Percentiles rank a stretch among this genome's conserved stretches.
Conservation (phyloP, 2,113 vertebrate species). For the Podiceps cristatus region DNA sequence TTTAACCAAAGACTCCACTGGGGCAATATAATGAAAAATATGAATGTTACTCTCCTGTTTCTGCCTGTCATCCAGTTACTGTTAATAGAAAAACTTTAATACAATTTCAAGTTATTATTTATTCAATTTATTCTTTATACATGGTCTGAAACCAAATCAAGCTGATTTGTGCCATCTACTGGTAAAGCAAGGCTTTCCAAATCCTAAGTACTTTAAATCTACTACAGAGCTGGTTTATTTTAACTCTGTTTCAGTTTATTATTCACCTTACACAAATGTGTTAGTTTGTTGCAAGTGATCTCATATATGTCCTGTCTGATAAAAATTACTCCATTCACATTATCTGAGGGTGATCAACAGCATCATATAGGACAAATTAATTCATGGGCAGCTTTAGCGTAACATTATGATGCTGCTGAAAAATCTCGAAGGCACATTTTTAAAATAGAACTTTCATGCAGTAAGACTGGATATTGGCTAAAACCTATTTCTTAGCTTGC, state of each 20-base stretch:
- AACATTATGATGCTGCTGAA: neutral
- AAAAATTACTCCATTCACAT: neutral
- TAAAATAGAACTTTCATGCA: neutral
- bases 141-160: conserved; percentile 7
- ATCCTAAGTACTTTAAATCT: neutral
- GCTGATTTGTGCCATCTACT: conserved; percentile 64
- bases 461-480: neutral
- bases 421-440: neutral
- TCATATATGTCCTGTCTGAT: neutral
- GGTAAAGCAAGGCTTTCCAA: conserved; percentile 22
- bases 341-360: neutral
- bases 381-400: neutral
- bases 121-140: neutral
- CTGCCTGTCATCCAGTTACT: neutral
- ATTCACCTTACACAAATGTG: neutral
- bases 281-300: neutral
- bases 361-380: neutral
- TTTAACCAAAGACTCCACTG: neutral
- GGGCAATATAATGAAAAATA: neutral
- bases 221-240: neutral
- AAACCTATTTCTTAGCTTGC: neutral
- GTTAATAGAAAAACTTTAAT: neutral
- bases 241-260: neutral
- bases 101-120: neutral
- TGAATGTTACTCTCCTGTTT: neutral